Evolutionary conservation across 35 echinoderm and acorn worm genomes (phyloP), one percentile per base, ranked within the genome.

Genomic region (Amphiura filiformis): DNA sequence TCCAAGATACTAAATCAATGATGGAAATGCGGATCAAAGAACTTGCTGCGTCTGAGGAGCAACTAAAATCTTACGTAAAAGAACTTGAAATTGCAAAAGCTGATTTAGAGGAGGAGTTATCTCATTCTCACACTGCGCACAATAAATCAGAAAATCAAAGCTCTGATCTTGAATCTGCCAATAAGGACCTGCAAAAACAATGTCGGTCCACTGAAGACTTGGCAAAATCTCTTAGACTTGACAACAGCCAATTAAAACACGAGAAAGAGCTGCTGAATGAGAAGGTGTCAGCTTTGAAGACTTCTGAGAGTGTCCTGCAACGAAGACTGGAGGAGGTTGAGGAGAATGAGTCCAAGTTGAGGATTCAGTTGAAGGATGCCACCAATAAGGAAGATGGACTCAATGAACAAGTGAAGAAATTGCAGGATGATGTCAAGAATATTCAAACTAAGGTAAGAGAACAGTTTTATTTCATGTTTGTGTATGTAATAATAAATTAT

Each of bases 231-330:
- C 18, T 91, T 40, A 83, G 82, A 32, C 65, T 78, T 78, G 93
- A 95, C 42, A 88, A 88, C 23, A 38, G 80, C 39, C 89, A 88
- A 57, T 39, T 95, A 77, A 95, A 81, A 65, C 93, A 75, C 47
- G 93, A 95, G 75, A 91, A 95, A 31, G 93, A 91, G 34, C 30
- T 95, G 32, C 80, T 95, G 41, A 88, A 78, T 37, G 89, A 95
- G 52, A 91, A 95, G 47, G 18, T 95, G 36, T 35, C 44, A n/a
- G 32, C 61, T 13, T 31, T 78, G 35, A 64, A 87, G 75, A 81
- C 49, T 18, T 39, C 26, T 42, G 93, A 87, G 37, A 61, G 78
- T 35, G 79, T 39, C 57, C 39, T 81, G 5, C 78, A 91, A 79
- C 80, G 81, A 34, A 38, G 80, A 36, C 12, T 91, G 80, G 87